phyloP scores from a whole-genome alignment of 2,888 invertebrate species.

The Eumacrocentrus americanus region DNA sequence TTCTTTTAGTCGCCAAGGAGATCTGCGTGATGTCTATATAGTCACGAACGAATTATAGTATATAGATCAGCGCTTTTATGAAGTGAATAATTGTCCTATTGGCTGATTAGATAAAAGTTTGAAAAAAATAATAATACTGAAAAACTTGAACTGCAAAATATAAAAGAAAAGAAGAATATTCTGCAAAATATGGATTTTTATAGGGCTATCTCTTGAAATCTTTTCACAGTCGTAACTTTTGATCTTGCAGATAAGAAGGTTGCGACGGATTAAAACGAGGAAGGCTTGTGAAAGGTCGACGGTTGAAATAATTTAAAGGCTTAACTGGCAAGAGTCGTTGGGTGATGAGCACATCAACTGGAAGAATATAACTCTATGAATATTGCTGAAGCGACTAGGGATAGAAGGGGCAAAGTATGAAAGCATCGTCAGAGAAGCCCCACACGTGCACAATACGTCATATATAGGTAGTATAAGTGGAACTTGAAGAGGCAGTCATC shows the following conservation, averaged over 20 bases:
- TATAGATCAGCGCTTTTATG: too few relatives aligned
- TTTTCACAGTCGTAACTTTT: constrained; percentile 15
- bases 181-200: too few relatives aligned
- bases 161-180: too few relatives aligned
- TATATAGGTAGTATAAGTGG: constrained; percentile 16
- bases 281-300: neutral
- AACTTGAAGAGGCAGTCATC: constrained; percentile 24
- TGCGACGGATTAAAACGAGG: constrained; percentile 17
- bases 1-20: too few relatives aligned
- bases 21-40: too few relatives aligned
- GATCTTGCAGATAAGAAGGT: constrained; percentile 27
- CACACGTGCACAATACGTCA: constrained; percentile 15
- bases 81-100: too few relatives aligned
- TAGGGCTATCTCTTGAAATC: too few relatives aligned
- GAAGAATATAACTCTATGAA: constrained; percentile 22
- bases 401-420: neutral
- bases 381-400: constrained; percentile 7
- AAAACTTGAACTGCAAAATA: too few relatives aligned
- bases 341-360: constrained; percentile 6
- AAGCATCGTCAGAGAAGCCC: constrained; percentile 33
- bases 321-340: neutral
- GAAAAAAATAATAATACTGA: too few relatives aligned
- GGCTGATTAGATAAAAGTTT: too few relatives aligned
- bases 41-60: too few relatives aligned
- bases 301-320: constrained; percentile 18